Evolutionary conservation across 2,888 invertebrate genomes (phyloP).

Genomic region (Mimas tiliae): DNA sequence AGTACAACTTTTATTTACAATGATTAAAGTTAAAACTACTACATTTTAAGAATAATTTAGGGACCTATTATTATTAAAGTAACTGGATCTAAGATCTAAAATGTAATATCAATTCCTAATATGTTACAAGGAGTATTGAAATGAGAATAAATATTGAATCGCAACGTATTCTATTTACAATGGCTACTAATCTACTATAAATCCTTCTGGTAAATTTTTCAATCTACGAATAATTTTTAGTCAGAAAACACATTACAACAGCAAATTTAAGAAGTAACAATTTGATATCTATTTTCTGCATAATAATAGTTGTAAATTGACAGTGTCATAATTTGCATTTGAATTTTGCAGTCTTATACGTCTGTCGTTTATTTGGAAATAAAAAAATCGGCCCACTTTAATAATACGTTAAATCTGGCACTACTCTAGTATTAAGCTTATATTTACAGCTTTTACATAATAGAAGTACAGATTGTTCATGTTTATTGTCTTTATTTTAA

Average conservation of each 20-base stretch:
- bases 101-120: slow-evolving; percentile 9
- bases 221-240: no score
- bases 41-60: slow-evolving; percentile 5
- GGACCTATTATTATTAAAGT: slow-evolving; percentile 9
- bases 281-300: no score
- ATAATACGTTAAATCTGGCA: not conserved
- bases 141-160: slow-evolving; percentile 20
- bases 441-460: slow-evolving; percentile 41
- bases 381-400: no score
- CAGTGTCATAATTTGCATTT: no score
- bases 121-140: slow-evolving; percentile 27
- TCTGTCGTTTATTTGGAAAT: no score
- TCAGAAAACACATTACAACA: no score
- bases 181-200: no score
- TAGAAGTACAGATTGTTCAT: slow-evolving; percentile 40
- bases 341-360: no score
- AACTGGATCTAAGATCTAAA: slow-evolving; percentile 12
- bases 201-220: no score
- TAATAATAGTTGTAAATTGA: no score
- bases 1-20: slow-evolving; percentile 72
- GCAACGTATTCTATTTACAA: not conserved
- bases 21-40: slow-evolving; percentile 17
- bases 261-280: no score
- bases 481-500: slow-evolving; percentile 49
- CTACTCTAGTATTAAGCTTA: slow-evolving; percentile 37